Evolutionary conservation across 1,140 invertebrate genomes (phyloP).

Genomic region (Pseudomyrmex flavicornis): DNA sequence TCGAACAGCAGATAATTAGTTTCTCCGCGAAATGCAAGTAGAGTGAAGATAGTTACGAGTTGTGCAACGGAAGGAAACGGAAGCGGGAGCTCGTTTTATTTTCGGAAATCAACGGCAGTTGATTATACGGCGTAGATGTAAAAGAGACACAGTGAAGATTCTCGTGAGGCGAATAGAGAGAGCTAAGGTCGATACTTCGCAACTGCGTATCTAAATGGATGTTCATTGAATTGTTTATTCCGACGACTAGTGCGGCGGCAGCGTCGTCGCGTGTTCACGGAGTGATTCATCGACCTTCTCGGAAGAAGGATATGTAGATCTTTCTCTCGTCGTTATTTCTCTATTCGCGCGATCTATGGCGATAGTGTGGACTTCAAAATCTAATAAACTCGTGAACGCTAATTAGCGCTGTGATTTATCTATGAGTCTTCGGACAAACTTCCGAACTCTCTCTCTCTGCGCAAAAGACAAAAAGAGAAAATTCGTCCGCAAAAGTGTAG

Average conservation of each 20-base stretch:
- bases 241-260: not conserved
- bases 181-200: not conserved
- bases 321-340: slow-evolving; percentile 15
- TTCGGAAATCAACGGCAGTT: too few relatives aligned
- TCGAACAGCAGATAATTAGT: too few relatives aligned
- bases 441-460: not conserved
- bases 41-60: too few relatives aligned
- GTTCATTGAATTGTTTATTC: not conserved
- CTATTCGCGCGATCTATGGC: slow-evolving; percentile 12
- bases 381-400: too few relatives aligned
- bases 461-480: not conserved
- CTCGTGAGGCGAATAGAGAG: too few relatives aligned
- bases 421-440: not conserved
- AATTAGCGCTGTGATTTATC: not conserved
- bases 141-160: too few relatives aligned
- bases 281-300: slow-evolving; percentile 41
- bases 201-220: not conserved
- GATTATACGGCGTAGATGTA: too few relatives aligned
- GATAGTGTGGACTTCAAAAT: not conserved
- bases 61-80: too few relatives aligned
- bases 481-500: not conserved
- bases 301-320: slow-evolving; percentile 21
- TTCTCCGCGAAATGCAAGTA: too few relatives aligned
- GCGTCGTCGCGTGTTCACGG: not conserved
- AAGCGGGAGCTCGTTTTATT: too few relatives aligned